Conservation (phyloP, 2,113 vertebrate genomes). For the Ceuthmochares aereus region DNA sequence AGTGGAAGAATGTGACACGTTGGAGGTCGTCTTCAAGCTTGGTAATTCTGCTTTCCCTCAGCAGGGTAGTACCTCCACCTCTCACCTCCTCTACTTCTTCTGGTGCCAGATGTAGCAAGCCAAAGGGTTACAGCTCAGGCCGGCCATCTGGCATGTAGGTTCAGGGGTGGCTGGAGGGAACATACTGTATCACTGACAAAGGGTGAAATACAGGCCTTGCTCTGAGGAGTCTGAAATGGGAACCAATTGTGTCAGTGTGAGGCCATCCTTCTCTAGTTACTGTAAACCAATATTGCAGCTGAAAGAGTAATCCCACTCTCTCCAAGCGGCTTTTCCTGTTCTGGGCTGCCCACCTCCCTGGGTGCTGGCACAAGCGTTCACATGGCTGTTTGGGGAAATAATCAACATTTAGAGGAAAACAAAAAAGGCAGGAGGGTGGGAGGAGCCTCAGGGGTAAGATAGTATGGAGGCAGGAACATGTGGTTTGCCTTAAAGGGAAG, state of each 20-base stretch:
- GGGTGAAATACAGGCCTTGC: conserved; percentile 40
- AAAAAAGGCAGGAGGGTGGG: accelerated
- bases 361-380: neutral
- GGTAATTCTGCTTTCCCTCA: neutral
- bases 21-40: neutral
- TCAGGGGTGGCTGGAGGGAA: neutral
- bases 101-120: neutral
- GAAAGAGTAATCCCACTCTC: neutral
- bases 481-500: neutral
- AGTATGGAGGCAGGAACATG: neutral
- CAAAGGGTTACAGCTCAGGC: neutral
- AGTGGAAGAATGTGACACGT: accelerated
- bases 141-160: neutral
- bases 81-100: neutral
- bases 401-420: neutral
- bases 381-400: neutral
- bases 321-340: neutral
- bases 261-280: conserved; percentile 53
- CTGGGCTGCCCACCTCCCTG: neutral
- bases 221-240: conserved; percentile 15
- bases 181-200: neutral
- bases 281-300: neutral
- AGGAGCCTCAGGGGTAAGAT: accelerated
- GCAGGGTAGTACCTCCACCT: neutral
- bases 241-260: conserved; percentile 43